Percentiles rank a stretch among this genome's conserved stretches.
These are phyloP conservation scores for Xenopus borealis DNA, from an alignment of 2,113 vertebrate species.

Conservation along the genomic window DNA sequence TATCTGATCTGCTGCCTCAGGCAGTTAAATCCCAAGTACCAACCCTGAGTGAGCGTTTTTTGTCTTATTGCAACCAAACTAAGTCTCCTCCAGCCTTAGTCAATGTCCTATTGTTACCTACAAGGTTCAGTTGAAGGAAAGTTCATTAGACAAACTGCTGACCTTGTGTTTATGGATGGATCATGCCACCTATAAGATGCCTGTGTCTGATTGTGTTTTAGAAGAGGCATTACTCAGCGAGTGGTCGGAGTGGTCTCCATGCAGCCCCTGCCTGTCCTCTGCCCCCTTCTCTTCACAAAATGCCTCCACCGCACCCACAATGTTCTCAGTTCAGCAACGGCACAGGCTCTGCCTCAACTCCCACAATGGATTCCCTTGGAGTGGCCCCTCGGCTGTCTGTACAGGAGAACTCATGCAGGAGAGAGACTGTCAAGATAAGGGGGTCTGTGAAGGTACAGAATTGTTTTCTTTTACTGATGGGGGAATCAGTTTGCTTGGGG, in stretches of 20 bases:
- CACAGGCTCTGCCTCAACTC: slow-evolving; percentile 78
- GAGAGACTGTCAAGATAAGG: slow-evolving; percentile 65
- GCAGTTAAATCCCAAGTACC: no score
- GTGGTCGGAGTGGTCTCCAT: slow-evolving; percentile 82
- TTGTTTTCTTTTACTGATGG: no score
- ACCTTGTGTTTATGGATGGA: no score
- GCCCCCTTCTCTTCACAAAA: background rate
- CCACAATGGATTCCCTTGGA: slow-evolving; percentile 64
- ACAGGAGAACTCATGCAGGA: slow-evolving; percentile 61
- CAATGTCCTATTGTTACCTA: no score
- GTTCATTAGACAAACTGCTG: no score
- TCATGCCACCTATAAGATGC: no score
- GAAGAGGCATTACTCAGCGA: slow-evolving; percentile 67
- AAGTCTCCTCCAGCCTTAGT: no score
- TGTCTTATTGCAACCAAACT: no score
- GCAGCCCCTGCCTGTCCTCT: slow-evolving; percentile 68
- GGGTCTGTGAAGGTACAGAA: slow-evolving; percentile 66
- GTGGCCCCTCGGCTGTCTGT: slow-evolving; percentile 56
- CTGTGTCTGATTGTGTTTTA: slow-evolving; percentile 3
- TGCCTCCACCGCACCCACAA: accelerated
- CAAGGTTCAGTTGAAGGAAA: no score
- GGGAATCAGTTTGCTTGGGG: no score
- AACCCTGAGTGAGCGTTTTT: no score
- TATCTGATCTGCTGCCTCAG: no score
- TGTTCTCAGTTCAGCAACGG: slow-evolving; percentile 70